Evolutionary conservation across 2,113 vertebrate species (phyloP).

Genomic region (Todiramphus chloris): DNA sequence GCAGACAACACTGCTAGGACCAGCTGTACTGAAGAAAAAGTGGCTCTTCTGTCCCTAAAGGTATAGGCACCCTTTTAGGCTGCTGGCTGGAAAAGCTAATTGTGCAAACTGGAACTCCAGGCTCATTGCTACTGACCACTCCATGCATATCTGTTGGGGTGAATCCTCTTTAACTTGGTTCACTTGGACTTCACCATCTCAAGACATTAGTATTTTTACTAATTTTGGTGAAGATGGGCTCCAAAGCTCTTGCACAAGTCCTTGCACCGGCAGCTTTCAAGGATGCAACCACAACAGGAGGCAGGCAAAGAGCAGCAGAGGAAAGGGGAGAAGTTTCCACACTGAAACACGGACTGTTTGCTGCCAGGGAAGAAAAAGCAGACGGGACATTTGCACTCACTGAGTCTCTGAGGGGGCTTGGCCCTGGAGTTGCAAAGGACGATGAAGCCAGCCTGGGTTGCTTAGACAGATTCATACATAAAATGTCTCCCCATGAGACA

Average conservation of each 20-base stretch:
- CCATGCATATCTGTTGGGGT: neutral
- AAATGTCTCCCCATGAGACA: neutral
- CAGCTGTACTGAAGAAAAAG: neutral
- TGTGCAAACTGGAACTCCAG: neutral
- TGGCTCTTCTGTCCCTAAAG: neutral
- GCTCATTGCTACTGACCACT: neutral
- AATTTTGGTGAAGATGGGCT: neutral
- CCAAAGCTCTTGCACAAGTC: neutral
- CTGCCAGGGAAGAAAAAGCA: neutral
- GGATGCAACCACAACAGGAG: neutral
- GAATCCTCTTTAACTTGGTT: neutral
- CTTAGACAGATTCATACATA: neutral
- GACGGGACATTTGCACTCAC: neutral
- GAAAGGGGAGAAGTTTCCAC: neutral
- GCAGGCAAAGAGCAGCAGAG: neutral
- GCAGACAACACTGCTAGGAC: neutral
- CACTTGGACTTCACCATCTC: neutral
- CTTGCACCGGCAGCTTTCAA: neutral
- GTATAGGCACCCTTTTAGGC: neutral
- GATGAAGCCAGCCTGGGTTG: neutral
- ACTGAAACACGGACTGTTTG: fast-evolving
- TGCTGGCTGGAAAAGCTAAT: neutral
- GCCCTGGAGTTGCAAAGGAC: neutral
- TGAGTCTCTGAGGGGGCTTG: too few relatives aligned
- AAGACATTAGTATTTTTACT: neutral